Evolutionary conservation across 2,888 invertebrate genomes (phyloP), one percentile per base, ranked within the genome.

Genomic region (Dynastes tityus): DNA sequence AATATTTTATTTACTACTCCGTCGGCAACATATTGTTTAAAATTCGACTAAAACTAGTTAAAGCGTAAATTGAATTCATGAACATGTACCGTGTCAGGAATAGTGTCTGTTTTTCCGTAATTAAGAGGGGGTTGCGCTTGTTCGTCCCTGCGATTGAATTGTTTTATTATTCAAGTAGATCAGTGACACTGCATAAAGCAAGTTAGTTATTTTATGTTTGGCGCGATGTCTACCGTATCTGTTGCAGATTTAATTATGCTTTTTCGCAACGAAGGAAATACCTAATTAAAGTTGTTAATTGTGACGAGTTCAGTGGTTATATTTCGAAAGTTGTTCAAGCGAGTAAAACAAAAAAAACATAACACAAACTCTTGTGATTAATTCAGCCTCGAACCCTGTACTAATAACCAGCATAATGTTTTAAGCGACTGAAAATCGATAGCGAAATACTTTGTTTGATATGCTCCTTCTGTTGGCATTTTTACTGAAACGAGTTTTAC

Each of bases 251-350:
- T 80, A 80, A 79, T 80, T 80, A 68, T 78, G 58, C 74, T 75
- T 80, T 5, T 80, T 75, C 65, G 53, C 71, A 64, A 70, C 63
- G 74, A 53, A 70, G 68, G 32, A 67, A 65, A 71, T 77, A 67
- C 77, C 80, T 77, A 80, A 79, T 80, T 80, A 79, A 77, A 75
- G 64, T 79, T 75, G 77, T 79, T 79, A 79, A 79, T 79, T 65
- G 73, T 73, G 74, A 74, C 79, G 68, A 67, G 51, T 49, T 67
- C 22, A 58, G 53, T 51, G 74, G 40, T 77, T 77, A 79, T 77
- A 77, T 74, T 79, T 79, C 74, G 70, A 77, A 53, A 63, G 73
- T 70, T 76, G 68, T 61, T 53, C 67, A 58, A 74, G 76, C 40
- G 45, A 77, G 32, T 45, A 61, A 49, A 70, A 70, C 29, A 37